Base-by-base conservation (phyloP, 23 tunicate genomes). In the Diplosoma virens region DNA sequence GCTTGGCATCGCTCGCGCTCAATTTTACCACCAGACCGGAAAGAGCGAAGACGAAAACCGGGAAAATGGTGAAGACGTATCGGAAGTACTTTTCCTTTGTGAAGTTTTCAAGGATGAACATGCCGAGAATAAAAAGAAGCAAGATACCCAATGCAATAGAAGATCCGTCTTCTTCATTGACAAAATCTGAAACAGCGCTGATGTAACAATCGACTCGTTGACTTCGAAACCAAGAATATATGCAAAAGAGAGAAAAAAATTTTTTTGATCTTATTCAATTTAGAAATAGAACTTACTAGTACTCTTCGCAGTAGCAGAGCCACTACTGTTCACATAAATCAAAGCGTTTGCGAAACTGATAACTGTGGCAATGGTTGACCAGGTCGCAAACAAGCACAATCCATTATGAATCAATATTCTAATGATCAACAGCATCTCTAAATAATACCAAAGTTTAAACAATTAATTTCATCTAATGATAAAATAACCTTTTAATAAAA, bases 11-110 rank as follows among this genome's bases (percentile, higher is more conserved):
- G 41, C 27, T 26, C 0, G 1, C 34, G 32, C 21, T n/a, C 33
- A 77, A 6, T 30, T 30, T 33, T 0, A 33, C 68, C 6, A 77
- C 54, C 25, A 77, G 0, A 56, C 71, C 30, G 17, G 81, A 54
- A 32, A 59, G 1, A 24, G 81, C 70, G 25, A 77, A 35, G 0
- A 77, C 37, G 54, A 59, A 59, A 3, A 77, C 81, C 47, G 81
- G 81, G 21, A 28, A 77, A 32, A 77, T 60, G 3, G 71, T 59
- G 32, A 77, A 58, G 32, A 60, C 33, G 81, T 77, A 77, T 14
- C 71, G 53, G 54, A 56, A 77, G 58, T 77, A 77, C 26, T 34
- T 30, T 27, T 58, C 37, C 22, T 18, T 33, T 7, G 23, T 22
- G 9, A 32, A 36, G 23, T 58, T 77, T 59, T 77, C 71, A 29